Percentiles rank a stretch among this genome's conserved stretches.
Evolutionary conservation across 2,797 vertebrate genomes (phyloP).

Genomic region (Tinamus major): DNA sequence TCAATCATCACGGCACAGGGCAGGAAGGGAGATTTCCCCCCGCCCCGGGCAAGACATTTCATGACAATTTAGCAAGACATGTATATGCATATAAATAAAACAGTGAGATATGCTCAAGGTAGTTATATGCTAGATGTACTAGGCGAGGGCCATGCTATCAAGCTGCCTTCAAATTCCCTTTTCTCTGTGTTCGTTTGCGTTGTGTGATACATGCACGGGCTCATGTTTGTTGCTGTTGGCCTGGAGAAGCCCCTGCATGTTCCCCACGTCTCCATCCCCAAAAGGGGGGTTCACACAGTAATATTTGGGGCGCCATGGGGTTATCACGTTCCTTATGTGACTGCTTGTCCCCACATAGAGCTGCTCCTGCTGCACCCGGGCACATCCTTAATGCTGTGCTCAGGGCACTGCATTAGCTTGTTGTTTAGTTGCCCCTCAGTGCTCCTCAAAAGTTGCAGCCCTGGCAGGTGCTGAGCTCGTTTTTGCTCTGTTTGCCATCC

Average conservation of each 20-base stretch:
- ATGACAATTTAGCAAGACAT: slow-evolving; percentile 15
- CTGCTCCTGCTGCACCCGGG: background rate
- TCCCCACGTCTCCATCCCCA: background rate
- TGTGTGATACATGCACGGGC: background rate
- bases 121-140: background rate
- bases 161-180: background rate
- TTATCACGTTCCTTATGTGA: background rate
- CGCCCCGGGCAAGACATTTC: background rate
- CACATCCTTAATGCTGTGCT: background rate
- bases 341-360: background rate
- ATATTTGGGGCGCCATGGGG: background rate
- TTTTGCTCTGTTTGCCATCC: background rate
- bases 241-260: background rate
- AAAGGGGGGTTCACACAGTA: background rate
- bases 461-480: accelerated
- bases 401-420: background rate
- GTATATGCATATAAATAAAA: background rate
- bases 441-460: background rate
- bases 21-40: slow-evolving; percentile 10
- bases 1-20: slow-evolving; percentile 23
- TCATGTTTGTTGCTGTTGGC: background rate
- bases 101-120: background rate
- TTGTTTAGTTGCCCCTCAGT: background rate
- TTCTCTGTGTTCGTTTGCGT: background rate
- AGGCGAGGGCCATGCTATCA: background rate